A percentile compares a stretch with the other conserved stretches of the same genome.
Evolutionary conservation across 2,888 invertebrate genomes (phyloP).

Genomic region (Leuctra nigra): DNA sequence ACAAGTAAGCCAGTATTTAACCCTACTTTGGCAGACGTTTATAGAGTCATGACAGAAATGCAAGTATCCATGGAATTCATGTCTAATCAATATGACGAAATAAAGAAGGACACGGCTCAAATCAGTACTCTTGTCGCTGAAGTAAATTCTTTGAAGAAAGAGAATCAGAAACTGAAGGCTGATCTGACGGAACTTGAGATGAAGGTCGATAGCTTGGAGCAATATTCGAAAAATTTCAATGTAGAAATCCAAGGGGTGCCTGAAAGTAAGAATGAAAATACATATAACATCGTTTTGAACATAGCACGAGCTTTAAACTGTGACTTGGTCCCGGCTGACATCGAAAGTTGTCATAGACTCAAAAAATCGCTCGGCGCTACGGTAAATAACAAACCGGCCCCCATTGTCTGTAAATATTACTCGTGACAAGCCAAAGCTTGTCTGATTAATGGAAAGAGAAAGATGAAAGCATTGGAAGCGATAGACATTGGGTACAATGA

Average conservation of each 20-base stretch:
- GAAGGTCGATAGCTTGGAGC: not conserved
- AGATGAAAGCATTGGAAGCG: not conserved
- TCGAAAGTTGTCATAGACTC: not conserved
- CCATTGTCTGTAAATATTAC: not conserved
- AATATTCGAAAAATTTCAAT: not conserved
- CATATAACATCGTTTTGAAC: not conserved
- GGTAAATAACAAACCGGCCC: not conserved
- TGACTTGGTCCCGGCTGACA: not conserved
- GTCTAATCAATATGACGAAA: not conserved
- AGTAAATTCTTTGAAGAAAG: not conserved
- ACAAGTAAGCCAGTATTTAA: too few species aligned
- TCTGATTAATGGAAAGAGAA: not conserved
- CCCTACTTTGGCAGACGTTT: not conserved
- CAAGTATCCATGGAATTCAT: not conserved
- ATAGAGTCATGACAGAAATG: not conserved
- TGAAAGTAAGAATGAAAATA: not conserved
- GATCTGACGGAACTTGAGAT: not conserved
- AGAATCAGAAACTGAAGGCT: not conserved
- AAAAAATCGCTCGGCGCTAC: not conserved
- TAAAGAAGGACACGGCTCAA: not conserved
- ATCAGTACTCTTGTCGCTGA: not conserved
- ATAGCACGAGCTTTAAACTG: not conserved
- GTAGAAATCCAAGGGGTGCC: not conserved
- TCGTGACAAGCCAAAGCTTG: not conserved
- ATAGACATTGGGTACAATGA: not conserved